phyloP scores from a whole-genome alignment of 2,888 invertebrate genomes.

The Hemithea aestivaria region DNA sequence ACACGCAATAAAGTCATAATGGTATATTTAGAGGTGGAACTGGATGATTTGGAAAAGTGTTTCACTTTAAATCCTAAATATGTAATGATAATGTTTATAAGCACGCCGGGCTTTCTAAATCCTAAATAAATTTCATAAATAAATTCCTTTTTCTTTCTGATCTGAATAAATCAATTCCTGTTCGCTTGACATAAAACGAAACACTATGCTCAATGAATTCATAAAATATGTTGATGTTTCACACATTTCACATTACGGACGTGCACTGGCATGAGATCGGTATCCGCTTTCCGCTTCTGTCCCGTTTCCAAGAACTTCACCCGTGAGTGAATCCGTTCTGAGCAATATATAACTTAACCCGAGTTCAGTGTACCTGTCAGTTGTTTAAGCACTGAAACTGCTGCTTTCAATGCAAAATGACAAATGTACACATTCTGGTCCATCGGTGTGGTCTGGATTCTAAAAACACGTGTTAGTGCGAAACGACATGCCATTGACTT shows the following conservation, averaged over 20 bases:
- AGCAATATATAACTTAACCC: slow-evolving; percentile 62
- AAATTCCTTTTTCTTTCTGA: too few relatives aligned
- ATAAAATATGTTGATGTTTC: slow-evolving; percentile 24
- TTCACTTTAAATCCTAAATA: too few relatives aligned
- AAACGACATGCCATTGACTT: too few relatives aligned
- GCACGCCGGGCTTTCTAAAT: too few relatives aligned
- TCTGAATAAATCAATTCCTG: too few relatives aligned
- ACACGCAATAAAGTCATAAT: too few relatives aligned
- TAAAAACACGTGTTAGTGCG: too few relatives aligned
- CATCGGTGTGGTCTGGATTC: slow-evolving; percentile 19
- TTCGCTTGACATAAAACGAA: background rate
- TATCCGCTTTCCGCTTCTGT: slow-evolving; percentile 46
- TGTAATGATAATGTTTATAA: too few relatives aligned
- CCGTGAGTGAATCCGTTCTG: too few relatives aligned
- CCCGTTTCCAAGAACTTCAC: slow-evolving; percentile 61
- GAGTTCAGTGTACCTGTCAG: slow-evolving; percentile 59
- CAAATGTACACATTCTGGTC: slow-evolving; percentile 21
- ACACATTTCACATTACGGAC: slow-evolving; percentile 35
- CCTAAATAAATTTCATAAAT: too few relatives aligned
- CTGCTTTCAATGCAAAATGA: slow-evolving; percentile 6
- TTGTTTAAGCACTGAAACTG: slow-evolving; percentile 9
- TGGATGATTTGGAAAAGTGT: too few relatives aligned
- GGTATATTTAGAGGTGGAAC: too few relatives aligned
- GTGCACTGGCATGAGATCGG: slow-evolving; percentile 36
- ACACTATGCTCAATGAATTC: slow-evolving; percentile 32